Percentiles rank a stretch among this genome's conserved stretches.
Conservation (phyloP, 2,888 invertebrate genomes). For the Rhogogaster chlorosoma region DNA sequence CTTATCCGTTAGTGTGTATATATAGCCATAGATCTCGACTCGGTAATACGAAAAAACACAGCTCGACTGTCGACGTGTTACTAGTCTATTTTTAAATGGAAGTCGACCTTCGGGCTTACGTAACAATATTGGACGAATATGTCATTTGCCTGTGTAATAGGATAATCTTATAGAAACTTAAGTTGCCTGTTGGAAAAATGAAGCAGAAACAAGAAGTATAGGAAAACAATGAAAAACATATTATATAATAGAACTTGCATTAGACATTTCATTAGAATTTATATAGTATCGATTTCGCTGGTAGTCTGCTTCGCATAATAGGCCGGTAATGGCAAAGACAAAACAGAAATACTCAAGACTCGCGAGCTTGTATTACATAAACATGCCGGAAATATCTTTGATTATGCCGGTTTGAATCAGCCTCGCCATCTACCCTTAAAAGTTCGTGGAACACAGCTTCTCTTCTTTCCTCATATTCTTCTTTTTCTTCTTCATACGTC, state of each 20-base stretch:
- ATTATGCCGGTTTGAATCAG: conserved; percentile 16
- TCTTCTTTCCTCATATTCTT: neutral
- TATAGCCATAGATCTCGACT: neutral
- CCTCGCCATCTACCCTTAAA: conserved; percentile 21
- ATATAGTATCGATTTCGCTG: neutral
- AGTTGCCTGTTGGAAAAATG: neutral
- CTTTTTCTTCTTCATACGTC: neutral
- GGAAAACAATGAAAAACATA: neutral
- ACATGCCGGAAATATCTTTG: conserved; percentile 9
- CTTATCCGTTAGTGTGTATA: neutral
- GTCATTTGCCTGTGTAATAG: conserved; percentile 54
- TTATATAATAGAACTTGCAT: neutral
- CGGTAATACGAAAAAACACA: neutral
- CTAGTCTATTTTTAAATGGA: conserved; percentile 69
- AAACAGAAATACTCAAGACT: conserved; percentile 21
- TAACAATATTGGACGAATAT: conserved; percentile 64
- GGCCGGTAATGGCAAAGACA: conserved; percentile 9
- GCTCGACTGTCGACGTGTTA: neutral
- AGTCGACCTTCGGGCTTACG: conserved; percentile 70
- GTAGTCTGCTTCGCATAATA: neutral
- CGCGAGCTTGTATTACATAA: conserved; percentile 18
- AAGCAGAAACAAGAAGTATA: neutral
- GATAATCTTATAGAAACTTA: conserved; percentile 49
- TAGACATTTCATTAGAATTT: neutral
- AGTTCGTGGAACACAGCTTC: neutral